Base-by-base conservation (phyloP, 2,113 vertebrate species). In the Tupaia tana region DNA sequence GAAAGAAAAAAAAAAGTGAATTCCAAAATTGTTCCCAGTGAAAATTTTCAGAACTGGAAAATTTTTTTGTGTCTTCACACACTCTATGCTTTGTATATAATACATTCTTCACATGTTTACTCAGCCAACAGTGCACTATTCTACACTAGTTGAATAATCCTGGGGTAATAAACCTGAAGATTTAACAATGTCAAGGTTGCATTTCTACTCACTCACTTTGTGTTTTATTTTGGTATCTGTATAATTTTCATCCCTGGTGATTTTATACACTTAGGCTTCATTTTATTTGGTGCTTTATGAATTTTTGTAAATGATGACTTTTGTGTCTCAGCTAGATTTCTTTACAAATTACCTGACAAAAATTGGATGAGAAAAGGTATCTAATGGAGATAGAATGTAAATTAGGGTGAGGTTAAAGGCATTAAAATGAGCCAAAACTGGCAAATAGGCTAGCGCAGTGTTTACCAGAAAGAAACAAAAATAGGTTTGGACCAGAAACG, bases 301-400 rank as follows among this genome's bases (percentile, higher is more conserved):
- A 29, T 25, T 27, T 87, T 79, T 92, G 20, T 0, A 87, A 85
- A 87, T 84, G 74, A 59, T 61, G 5, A 59, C 54, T 92, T 95
- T 92, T 90, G 29, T 89, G 27, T 95, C 90, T 90, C 27, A 87
- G 27, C 15, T 92, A 90, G 24, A 24, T 91, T 96, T 64, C 43
- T 92, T 61, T 89, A 31, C 12, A 89, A 89, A 84, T 96, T 89
- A 95, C 25, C 4, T 20, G 18, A 29, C 93, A 22, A 0, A 2
- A 25, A 67, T 54, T 97, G 24, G 43, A 43, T 93, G 58, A 92
- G 54, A n/a, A 96, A 87, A 86, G 34, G 7, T 73, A 66, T 15
- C 25, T 84, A 5, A 0, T 69, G 79, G 67, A 54, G 25, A 19
- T 93, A 77, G 92, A 93, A 70, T 20, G 70, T 64, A 67, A 89